Conservation (phyloP, 2,797 vertebrate species). For the Thaleichthys pacificus region DNA sequence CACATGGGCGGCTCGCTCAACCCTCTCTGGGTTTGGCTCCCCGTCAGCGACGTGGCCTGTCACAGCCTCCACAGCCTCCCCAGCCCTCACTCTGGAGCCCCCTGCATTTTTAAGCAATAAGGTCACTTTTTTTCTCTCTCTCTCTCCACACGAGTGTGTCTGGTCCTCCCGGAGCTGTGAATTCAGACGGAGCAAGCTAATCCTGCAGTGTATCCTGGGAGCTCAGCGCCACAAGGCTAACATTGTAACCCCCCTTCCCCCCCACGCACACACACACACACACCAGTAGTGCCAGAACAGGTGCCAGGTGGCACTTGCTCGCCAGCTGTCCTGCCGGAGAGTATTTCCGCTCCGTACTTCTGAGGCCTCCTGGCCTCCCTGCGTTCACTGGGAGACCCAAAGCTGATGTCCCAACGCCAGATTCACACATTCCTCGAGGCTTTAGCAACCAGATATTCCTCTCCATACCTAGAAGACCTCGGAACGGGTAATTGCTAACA, state of each 20-base stretch:
- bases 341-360: constrained; percentile 40
- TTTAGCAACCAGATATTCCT: constrained; percentile 20
- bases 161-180: not conserved
- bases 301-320: constrained; percentile 67
- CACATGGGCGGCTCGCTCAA: not conserved
- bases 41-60: constrained; percentile 3
- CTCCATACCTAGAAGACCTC: constrained; percentile 12
- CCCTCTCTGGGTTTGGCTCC: not conserved
- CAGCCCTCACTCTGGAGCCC: not conserved
- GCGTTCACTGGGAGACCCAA: constrained; percentile 39
- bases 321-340: constrained; percentile 56
- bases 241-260: constrained; percentile 26
- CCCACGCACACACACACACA: not conserved
- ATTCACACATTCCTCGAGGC: constrained; percentile 38
- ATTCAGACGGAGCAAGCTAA: constrained; percentile 8
- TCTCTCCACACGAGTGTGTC: not conserved
- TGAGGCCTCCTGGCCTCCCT: constrained; percentile 19
- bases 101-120: not conserved
- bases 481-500: constrained; percentile 9
- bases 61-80: not conserved
- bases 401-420: constrained; percentile 47
- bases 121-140: not conserved
- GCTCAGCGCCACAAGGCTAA: constrained; percentile 30
- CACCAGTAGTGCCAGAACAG: constrained; percentile 53
- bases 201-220: constrained; percentile 36